Evolutionary conservation across 2,888 invertebrate genomes (phyloP).

Genomic region (Tipula confusa): DNA sequence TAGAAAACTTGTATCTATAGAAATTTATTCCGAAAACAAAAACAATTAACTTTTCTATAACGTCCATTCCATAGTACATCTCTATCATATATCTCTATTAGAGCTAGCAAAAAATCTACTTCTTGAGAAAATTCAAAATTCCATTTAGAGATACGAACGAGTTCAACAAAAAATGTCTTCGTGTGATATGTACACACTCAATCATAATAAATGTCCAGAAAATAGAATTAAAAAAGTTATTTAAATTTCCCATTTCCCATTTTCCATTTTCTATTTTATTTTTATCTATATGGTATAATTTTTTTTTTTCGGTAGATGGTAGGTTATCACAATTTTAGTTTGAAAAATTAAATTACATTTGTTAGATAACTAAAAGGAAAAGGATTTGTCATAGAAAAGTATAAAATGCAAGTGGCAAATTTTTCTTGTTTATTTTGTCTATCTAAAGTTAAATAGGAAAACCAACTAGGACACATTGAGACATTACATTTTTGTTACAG

Average conservation of each 20-base stretch:
- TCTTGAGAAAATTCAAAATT: background rate
- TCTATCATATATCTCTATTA: background rate
- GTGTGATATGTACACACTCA: background rate
- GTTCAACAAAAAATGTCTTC: background rate
- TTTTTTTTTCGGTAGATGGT: too few relatives aligned
- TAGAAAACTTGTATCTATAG: too few relatives aligned
- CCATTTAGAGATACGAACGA: too few relatives aligned
- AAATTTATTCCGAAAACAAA: background rate
- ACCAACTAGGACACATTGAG: background rate
- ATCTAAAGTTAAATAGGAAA: background rate
- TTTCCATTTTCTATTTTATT: background rate
- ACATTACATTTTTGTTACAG: background rate
- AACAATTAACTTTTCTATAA: background rate
- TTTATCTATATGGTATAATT: too few relatives aligned
- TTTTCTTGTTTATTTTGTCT: background rate
- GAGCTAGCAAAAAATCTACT: background rate
- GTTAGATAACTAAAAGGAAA: background rate
- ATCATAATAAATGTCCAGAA: constrained; percentile 20
- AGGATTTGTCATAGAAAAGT: background rate
- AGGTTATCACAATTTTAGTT: background rate
- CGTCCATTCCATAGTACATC: background rate
- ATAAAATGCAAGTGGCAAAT: background rate
- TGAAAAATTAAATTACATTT: background rate
- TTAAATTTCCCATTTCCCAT: background rate
- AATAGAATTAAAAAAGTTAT: constrained; percentile 3